Conservation (phyloP, 2,888 invertebrate genomes). For the Phyto melanocephala region DNA sequence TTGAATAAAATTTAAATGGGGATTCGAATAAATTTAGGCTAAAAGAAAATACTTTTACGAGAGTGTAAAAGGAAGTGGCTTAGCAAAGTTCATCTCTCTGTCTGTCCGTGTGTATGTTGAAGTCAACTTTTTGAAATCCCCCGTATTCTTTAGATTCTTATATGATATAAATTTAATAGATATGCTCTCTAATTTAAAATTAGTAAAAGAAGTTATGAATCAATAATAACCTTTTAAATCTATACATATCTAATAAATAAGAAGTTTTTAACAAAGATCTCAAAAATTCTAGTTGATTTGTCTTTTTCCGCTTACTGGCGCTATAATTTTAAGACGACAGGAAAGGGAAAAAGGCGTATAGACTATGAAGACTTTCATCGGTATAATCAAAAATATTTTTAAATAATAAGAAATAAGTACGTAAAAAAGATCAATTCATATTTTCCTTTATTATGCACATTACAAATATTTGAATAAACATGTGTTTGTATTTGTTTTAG, state of each 20-base stretch:
- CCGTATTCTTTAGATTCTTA: no score
- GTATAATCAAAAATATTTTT: background rate
- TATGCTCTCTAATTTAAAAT: no score
- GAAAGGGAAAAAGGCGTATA: slow-evolving; percentile 79
- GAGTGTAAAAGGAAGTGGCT: no score
- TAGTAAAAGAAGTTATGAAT: background rate
- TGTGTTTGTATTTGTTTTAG: background rate
- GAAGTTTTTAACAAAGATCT: background rate
- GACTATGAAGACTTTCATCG: slow-evolving; percentile 73
- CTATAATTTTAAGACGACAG: slow-evolving; percentile 78
- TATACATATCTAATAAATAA: background rate
- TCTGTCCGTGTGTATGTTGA: no score
- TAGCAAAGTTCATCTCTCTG: no score
- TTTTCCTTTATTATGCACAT: slow-evolving; percentile 12
- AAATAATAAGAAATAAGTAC: background rate
- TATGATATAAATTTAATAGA: no score
- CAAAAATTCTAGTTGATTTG: slow-evolving; percentile 77
- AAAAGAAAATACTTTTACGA: no score
- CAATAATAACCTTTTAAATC: slow-evolving; percentile 44
- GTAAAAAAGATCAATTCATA: slow-evolving; percentile 49
- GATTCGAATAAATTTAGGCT: no score
- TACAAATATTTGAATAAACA: background rate
- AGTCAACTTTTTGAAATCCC: no score
- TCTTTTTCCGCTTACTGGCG: slow-evolving; percentile 80
- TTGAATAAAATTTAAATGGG: no score